phyloP scores from a whole-genome alignment of 2,113 vertebrate genomes.

The Chaenogobius annularis region DNA sequence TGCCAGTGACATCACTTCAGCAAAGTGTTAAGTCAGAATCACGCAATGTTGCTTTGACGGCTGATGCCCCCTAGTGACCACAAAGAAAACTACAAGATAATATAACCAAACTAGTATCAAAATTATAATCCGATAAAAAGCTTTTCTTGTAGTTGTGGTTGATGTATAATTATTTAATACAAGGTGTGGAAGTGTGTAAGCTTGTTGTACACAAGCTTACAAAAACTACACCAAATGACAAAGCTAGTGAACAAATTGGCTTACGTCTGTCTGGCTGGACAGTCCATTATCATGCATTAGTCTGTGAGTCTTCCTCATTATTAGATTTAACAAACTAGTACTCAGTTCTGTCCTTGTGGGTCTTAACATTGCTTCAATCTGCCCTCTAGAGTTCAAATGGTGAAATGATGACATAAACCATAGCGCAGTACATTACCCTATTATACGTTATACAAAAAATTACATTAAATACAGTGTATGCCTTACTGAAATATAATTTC shows the following conservation, averaged over 20 bases:
- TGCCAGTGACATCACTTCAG: slow-evolving; percentile 77
- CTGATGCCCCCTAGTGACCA: slow-evolving; percentile 68
- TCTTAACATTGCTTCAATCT: slow-evolving; percentile 14
- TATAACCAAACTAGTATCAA: neutral
- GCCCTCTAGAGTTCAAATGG: slow-evolving; percentile 41
- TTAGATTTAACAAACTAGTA: slow-evolving; percentile 39
- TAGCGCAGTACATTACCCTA: neutral
- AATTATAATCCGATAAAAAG: neutral
- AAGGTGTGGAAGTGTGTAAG: neutral
- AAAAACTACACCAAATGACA: slow-evolving; percentile 11
- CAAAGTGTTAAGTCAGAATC: slow-evolving; percentile 64
- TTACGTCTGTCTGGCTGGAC: slow-evolving; percentile 20
- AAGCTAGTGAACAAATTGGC: slow-evolving; percentile 26
- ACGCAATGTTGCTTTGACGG: slow-evolving; percentile 17
- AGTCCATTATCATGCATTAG: slow-evolving; percentile 48
- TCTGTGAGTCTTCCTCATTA: slow-evolving; percentile 36
- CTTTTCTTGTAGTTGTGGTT: slow-evolving; percentile 1
- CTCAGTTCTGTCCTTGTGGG: slow-evolving; percentile 21
- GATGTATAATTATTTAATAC: neutral
- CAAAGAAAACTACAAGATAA: slow-evolving; percentile 16
- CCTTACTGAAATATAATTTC: no score
- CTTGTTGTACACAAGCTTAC: neutral
- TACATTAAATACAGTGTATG: no score
- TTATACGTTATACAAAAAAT: no score
- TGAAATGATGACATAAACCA: slow-evolving; percentile 2